Base-by-base conservation (phyloP, 2,888 invertebrate genomes). In the Mythimna albipuncta region DNA sequence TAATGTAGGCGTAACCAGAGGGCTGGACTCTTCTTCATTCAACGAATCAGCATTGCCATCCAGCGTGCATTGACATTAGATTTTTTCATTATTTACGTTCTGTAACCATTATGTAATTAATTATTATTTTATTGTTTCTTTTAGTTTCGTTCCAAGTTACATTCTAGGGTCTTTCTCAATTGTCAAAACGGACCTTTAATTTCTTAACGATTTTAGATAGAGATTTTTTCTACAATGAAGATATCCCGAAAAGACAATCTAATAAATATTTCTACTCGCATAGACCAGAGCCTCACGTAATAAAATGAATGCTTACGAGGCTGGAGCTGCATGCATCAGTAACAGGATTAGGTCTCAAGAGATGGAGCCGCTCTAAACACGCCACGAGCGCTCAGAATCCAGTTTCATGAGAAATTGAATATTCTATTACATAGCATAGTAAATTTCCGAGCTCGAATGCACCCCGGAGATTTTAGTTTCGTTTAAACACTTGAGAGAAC, bases 401-500 rank as follows among this genome's bases (percentile, higher is more conserved):
- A 62, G 55, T 47, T 69, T 64, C 44, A 79, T 58, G 26, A 21
- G 26, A 35, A 21, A 67, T 77, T 73, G 38, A 78, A 81, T 81
- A 81, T 81, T 82, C 67, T 68, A 81, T 69, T 52, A 66, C 52
- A 55, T 68, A 35, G 58, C 65, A n/a, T 16, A 21, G n/a, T 66
- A 41, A 2, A 54, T n/a, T 19, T 47, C 2, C 16, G 64, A 73
- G 54, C 21, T 61, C 58, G 68, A 80, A 47, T 41, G 32, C 26
- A 19, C 81, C 72, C 38, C 10, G 10, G 69, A 57, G 76, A 62
- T 76, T 69, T 69, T n/a, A 61, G 16, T n/a, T 47, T 19, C 32
- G 19, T 41, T 62, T 16, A 52, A 63, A 61, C 64, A 64, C 47
- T 58, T 58, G 11, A 41, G 11, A 11, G 13, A 11, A 5, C 26